Conservation (phyloP, 2,888 invertebrate species). For the Oxytorus armatus region DNA sequence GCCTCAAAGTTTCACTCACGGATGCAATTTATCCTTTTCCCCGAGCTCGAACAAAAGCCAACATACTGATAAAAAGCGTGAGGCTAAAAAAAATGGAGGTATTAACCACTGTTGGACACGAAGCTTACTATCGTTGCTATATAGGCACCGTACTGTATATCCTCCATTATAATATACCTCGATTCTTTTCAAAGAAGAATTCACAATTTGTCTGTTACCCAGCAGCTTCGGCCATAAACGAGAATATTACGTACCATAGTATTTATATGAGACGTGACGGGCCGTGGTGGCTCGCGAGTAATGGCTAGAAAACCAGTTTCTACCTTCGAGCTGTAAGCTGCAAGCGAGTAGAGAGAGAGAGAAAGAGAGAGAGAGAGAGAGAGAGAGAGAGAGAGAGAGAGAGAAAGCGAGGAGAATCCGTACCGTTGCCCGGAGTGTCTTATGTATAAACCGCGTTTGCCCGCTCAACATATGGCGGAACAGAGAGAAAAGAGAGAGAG, state of each 20-base stretch:
- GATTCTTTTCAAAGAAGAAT: conserved; percentile 62
- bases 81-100: conserved; percentile 15
- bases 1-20: conserved; percentile 29
- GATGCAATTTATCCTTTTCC: not conserved
- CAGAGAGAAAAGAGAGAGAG: conserved; percentile 21
- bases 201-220: conserved; percentile 68
- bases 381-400: conserved; percentile 7
- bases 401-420: conserved; percentile 63
- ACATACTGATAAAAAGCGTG: not conserved
- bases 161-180: conserved; percentile 19
- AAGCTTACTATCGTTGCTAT: not conserved
- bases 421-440: conserved; percentile 59
- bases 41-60: not conserved
- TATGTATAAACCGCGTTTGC: conserved; percentile 12
- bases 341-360: too few species aligned
- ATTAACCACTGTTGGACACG: not conserved
- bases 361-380: conserved; percentile 41
- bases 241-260: conserved; percentile 73
- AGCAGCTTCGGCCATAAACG: conserved; percentile 72
- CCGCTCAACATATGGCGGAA: conserved; percentile 22
- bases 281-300: conserved; percentile 71
- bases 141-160: not conserved
- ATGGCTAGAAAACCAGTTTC: conserved; percentile 77
- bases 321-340: conserved; percentile 64
- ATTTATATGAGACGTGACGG: conserved; percentile 75